These are phyloP conservation scores for Morone saxatilis DNA, from an alignment of 2,113 vertebrate genomes.

Conservation along the genomic window DNA sequence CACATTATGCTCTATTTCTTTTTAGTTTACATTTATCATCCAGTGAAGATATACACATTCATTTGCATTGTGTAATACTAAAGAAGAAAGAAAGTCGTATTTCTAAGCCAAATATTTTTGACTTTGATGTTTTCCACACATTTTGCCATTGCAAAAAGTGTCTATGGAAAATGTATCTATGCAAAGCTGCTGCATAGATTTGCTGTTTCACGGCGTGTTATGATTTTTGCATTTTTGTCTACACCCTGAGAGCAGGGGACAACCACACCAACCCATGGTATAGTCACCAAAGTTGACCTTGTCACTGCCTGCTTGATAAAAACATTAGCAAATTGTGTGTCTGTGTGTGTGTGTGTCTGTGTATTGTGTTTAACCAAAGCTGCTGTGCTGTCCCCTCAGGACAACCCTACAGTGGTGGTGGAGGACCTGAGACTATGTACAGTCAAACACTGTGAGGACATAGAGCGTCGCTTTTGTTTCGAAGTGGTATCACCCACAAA, in stretches of 20 bases:
- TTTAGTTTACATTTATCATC: background rate
- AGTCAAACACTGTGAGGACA: constrained; percentile 97
- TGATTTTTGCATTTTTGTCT: too few relatives aligned
- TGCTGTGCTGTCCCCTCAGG: constrained; percentile 81
- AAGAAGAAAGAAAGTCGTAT: too few relatives aligned
- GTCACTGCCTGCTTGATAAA: background rate
- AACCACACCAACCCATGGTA: too few relatives aligned
- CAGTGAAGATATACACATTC: background rate
- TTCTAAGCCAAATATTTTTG: background rate
- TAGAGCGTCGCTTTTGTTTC: constrained; percentile 97
- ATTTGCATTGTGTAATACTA: background rate
- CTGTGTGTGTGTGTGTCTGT: too few relatives aligned
- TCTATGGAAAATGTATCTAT: too few relatives aligned
- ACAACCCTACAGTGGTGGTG: constrained; percentile 97
- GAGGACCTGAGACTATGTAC: constrained; percentile 96
- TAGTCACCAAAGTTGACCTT: too few relatives aligned
- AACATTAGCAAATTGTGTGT: background rate
- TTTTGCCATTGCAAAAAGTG: too few relatives aligned
- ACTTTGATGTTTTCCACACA: too few relatives aligned
- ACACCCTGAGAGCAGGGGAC: too few relatives aligned
- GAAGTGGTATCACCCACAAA: constrained; percentile 98
- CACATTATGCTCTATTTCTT: background rate
- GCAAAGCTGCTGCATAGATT: too few relatives aligned
- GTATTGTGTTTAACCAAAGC: background rate
- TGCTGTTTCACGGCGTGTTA: too few relatives aligned